phyloP scores from a whole-genome alignment of 2,797 vertebrate genomes.

The Clarias laeviceps region DNA sequence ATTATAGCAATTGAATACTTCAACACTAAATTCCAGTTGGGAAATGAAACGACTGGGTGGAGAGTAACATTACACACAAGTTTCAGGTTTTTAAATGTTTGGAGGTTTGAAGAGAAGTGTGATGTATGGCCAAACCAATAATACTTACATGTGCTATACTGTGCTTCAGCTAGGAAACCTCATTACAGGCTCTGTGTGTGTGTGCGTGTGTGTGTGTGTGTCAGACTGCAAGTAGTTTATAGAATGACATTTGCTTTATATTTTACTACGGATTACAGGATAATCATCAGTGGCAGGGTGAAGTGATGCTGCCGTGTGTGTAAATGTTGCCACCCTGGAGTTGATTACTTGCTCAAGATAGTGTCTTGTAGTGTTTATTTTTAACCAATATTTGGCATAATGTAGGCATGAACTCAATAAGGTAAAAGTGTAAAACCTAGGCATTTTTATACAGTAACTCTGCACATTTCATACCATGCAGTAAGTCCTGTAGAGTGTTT shows the following conservation, averaged over 20 bases:
- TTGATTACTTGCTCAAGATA: too few relatives aligned
- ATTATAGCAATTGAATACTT: slow-evolving; percentile 10
- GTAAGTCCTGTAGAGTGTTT: background rate
- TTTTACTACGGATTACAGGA: background rate
- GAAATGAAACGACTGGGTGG: slow-evolving; percentile 23
- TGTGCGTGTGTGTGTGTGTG: background rate
- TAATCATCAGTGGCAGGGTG: too few relatives aligned
- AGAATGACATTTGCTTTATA: background rate
- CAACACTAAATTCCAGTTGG: slow-evolving; percentile 3
- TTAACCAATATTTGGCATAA: too few relatives aligned
- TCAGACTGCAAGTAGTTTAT: background rate
- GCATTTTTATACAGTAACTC: too few relatives aligned
- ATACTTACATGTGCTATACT: background rate
- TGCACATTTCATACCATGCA: too few relatives aligned
- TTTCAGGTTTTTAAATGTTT: too few relatives aligned
- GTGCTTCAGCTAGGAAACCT: background rate
- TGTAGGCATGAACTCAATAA: too few relatives aligned
- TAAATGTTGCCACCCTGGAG: too few relatives aligned
- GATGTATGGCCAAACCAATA: background rate
- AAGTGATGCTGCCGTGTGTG: too few relatives aligned
- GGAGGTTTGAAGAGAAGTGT: slow-evolving; percentile 6
- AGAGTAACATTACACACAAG: slow-evolving; percentile 17
- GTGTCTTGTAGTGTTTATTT: too few relatives aligned
- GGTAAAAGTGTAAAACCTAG: too few relatives aligned
- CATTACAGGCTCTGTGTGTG: background rate